Base-by-base conservation (phyloP, 2,113 vertebrate species). In the Chitala chitala region DNA sequence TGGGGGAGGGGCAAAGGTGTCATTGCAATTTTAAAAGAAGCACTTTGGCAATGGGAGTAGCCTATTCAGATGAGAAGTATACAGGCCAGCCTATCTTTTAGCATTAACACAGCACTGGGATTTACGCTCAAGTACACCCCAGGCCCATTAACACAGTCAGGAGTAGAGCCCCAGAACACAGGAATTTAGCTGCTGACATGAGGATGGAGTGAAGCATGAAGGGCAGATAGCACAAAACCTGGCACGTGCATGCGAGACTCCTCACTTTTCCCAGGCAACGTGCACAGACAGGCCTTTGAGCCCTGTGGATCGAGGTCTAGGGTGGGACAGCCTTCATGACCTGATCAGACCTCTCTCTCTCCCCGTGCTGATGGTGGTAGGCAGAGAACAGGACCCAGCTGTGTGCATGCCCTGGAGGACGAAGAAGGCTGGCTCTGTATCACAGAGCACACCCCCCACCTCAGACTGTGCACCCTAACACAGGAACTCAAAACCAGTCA, bases 341-440 rank as follows among this genome's bases (percentile, higher is more conserved):
- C 5, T 12, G 20, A 22, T 7, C 20, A 7, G 20, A 12, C 3
- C 48, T 8, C 48, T 50, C 48, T 17, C 48, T n/a, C 5, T 20
- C 50, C 22, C 26, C 56, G 24, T 31, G 15, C 13, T 5, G 17
- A n/a, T 12, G 59, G 15, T 64, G 59, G 46, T n/a, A n/a, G n/a
- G n/a, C n/a, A n/a, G n/a, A 24, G 68, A 63, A 76, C 75, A 76
- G 75, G 69, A 69, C 26, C 22, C 4, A 24, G 69, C 70, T 66
- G 50, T 73, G 75, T 73, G 12, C 2, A 8, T 36, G 29, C 22
- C 53, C 38, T 12, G 12, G 2, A 7, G 59, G 26, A 33, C 36
- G 61, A 72, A 77, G 50, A 77, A 72, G 54, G 59, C 15, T 5
- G 9, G 63, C 70, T 77, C 22, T 77, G 70, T 77, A 58, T 44